Evolutionary conservation across 1,140 invertebrate genomes (phyloP).

Genomic region (Chrysomallon squamiferum): DNA sequence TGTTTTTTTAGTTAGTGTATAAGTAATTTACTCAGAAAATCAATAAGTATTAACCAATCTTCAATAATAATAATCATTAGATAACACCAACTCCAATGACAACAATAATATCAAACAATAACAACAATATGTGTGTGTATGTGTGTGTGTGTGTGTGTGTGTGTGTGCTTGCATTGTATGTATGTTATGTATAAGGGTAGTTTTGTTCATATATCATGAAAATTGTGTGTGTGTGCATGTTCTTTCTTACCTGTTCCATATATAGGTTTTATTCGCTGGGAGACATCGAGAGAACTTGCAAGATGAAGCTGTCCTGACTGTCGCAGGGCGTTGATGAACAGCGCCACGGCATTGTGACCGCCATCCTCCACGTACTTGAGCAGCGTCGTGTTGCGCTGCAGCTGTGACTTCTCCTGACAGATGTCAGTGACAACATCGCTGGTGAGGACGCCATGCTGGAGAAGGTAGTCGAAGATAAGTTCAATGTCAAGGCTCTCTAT

Average conservation of each 20-base stretch:
- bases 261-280: constrained; percentile 53
- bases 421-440: constrained; percentile 33
- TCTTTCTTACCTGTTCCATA: constrained; percentile 43
- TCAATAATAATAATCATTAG: no score
- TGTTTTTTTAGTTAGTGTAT: no score
- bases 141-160: no score
- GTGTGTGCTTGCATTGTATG: no score
- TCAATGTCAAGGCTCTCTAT: constrained; percentile 57
- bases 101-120: not conserved
- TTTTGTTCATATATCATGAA: no score
- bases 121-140: not conserved
- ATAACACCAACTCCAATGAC: not conserved
- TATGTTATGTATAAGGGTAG: no score
- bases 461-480: constrained; percentile 55
- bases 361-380: constrained; percentile 49
- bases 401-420: constrained; percentile 27
- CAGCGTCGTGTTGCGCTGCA: constrained; percentile 49
- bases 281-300: constrained; percentile 52
- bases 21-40: not conserved
- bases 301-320: constrained; percentile 58
- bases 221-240: no score
- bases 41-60: not conserved
- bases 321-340: constrained; percentile 59
- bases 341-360: constrained; percentile 43
- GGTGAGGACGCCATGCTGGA: constrained; percentile 57